Conservation (phyloP, 2,888 invertebrate genomes). For the Antitype chi region DNA sequence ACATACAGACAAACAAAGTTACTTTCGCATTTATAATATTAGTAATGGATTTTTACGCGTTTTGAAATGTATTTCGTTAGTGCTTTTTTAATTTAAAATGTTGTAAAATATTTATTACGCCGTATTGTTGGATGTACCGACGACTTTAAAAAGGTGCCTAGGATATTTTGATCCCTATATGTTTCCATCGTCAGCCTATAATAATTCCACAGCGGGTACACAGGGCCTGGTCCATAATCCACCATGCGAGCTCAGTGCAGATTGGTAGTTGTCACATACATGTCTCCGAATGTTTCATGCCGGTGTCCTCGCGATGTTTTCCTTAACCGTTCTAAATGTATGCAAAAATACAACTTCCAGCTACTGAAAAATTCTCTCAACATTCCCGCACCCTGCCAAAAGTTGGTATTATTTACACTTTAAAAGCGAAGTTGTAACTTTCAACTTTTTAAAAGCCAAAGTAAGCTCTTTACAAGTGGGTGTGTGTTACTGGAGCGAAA, state of each 20-base stretch:
- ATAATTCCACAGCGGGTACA: too few relatives aligned
- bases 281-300: too few relatives aligned
- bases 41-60: neutral
- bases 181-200: too few relatives aligned
- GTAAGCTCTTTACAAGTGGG: constrained; percentile 41
- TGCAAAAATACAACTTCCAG: neutral
- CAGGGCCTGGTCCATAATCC: too few relatives aligned
- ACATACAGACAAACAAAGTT: neutral
- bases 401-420: constrained; percentile 38
- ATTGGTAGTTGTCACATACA: too few relatives aligned
- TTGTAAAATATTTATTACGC: neutral
- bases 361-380: constrained; percentile 20
- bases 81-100: neutral
- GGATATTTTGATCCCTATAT: too few relatives aligned
- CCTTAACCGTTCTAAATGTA: neutral
- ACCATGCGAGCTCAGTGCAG: too few relatives aligned
- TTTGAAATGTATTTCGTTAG: neutral
- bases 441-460: constrained; percentile 45
- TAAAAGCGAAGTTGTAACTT: constrained; percentile 37
- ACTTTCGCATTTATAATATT: too few relatives aligned
- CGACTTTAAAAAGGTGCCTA: too few relatives aligned
- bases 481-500: constrained; percentile 48
- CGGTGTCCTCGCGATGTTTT: neutral
- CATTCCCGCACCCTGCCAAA: constrained; percentile 11
- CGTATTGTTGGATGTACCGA: neutral